Evolutionary conservation across 2,797 vertebrate genomes (phyloP), one percentile per base, ranked within the genome.

Genomic region (Hemibagrus guttatus): DNA sequence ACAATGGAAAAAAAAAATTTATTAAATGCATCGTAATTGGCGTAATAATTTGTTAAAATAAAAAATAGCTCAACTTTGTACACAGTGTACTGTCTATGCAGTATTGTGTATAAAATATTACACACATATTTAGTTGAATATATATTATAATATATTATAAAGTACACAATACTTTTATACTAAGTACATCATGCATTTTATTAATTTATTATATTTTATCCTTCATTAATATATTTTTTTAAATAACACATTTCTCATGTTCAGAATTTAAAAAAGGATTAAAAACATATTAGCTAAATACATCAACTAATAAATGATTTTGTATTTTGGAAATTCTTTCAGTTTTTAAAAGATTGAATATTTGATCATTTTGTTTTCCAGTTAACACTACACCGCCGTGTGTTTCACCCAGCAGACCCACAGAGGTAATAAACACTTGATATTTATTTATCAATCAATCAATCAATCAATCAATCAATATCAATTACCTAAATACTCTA

Each of bases 401-500:
- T 4, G 31, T 58, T 28, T 68, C 56, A 61, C n/a, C 6, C 39
- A 49, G 6, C 16, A 75, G 5, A 19, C 12, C 26, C 6, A 42
- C 13, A 35, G 83, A 75, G 76, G 81, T 88, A 87, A 81, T 31
- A 31, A 56, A 35, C 17, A 35, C 5, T 39, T 23, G 5, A 46
- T 58, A 28, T 59, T 23, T 79, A 6, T 46, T 2, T 46, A 46
- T n/a, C n/a, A n/a, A n/a, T n/a, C n/a, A n/a, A n/a, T n/a, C n/a
- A n/a, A n/a, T n/a, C n/a, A n/a, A n/a, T n/a, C n/a, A n/a, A n/a
- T n/a, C n/a, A n/a, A n/a, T n/a, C n/a, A n/a, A n/a, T 2, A 19
- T 56, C 6, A n/a, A 5, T n/a, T 9, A 28, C 13, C 63, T 52
- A 28, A 46, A 26, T 46, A 46, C 39, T 72, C 39, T 26, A 72